phyloP scores from a whole-genome alignment of 1,140 invertebrate species.

The Drusus annulatus region DNA sequence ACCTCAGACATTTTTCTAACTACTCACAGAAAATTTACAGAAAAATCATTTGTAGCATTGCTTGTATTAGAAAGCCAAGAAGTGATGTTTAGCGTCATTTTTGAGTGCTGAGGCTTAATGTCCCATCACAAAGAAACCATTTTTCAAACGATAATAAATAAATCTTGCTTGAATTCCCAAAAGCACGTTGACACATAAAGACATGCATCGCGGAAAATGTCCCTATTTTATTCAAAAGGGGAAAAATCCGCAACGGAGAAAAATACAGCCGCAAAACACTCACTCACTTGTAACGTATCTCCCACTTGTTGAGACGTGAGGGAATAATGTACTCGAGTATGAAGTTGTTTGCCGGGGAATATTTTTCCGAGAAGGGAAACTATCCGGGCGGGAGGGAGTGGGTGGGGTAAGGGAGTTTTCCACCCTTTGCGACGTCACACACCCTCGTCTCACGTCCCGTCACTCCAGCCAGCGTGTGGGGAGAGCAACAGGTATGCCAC shows the following conservation, averaged over 20 bases:
- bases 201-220: no score
- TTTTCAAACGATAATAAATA: neutral
- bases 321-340: constrained; percentile 35
- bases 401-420: neutral
- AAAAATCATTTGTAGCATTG: no score
- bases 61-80: no score
- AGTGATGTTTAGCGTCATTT: no score
- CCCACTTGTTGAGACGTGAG: constrained; percentile 52
- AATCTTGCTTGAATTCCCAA: no score
- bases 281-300: constrained; percentile 32
- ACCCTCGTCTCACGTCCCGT: constrained; percentile 22
- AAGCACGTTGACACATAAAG: no score
- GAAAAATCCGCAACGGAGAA: constrained; percentile 12
- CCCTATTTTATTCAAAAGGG: neutral
- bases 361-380: constrained; percentile 45
- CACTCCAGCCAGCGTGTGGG: constrained; percentile 35
- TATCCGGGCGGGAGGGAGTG: neutral
- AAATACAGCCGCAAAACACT: constrained; percentile 20
- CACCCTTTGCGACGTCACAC: constrained; percentile 1
- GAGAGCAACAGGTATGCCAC: constrained; percentile 41
- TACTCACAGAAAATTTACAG: no score
- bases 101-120: no score
- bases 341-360: constrained; percentile 54
- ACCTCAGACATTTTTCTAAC: no score
- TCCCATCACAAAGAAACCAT: neutral